phyloP scores from a whole-genome alignment of 2,888 invertebrate species.

The Pycnomerus fuliginosus region DNA sequence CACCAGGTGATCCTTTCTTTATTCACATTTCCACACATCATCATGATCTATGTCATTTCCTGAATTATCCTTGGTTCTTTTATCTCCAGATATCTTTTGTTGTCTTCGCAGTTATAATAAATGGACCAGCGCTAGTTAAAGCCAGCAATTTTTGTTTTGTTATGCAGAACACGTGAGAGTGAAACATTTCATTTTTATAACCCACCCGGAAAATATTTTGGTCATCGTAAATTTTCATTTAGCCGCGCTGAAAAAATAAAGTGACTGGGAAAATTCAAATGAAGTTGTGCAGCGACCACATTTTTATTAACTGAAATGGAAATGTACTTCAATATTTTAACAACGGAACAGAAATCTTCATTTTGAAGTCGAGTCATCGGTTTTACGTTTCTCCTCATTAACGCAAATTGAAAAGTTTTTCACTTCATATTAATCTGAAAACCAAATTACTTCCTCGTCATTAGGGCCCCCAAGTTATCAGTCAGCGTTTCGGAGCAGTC shows the following conservation, averaged over 20 bases:
- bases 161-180: no score
- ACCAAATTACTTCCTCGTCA: slow-evolving; percentile 46
- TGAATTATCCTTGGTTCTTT: no score
- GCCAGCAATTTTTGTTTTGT: no score
- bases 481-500: slow-evolving; percentile 35
- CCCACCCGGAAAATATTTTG: no score
- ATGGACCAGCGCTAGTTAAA: no score
- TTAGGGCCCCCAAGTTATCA: slow-evolving; percentile 42
- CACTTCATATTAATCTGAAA: slow-evolving; percentile 42
- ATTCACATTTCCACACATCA: slow-evolving; percentile 17
- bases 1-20: slow-evolving; percentile 21
- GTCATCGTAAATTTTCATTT: slow-evolving; percentile 5
- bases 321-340: slow-evolving; percentile 23
- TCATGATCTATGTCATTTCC: slow-evolving; percentile 15
- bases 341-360: slow-evolving; percentile 24
- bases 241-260: neutral
- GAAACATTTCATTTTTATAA: no score
- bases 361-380: slow-evolving; percentile 26
- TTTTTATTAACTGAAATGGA: slow-evolving; percentile 20
- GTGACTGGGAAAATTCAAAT: slow-evolving; percentile 10
- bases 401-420: slow-evolving; percentile 43
- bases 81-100: no score
- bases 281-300: slow-evolving; percentile 16
- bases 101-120: no score
- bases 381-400: slow-evolving; percentile 31